phyloP scores from a whole-genome alignment of 2,113 vertebrate genomes.

The Podocnemis expansa region DNA sequence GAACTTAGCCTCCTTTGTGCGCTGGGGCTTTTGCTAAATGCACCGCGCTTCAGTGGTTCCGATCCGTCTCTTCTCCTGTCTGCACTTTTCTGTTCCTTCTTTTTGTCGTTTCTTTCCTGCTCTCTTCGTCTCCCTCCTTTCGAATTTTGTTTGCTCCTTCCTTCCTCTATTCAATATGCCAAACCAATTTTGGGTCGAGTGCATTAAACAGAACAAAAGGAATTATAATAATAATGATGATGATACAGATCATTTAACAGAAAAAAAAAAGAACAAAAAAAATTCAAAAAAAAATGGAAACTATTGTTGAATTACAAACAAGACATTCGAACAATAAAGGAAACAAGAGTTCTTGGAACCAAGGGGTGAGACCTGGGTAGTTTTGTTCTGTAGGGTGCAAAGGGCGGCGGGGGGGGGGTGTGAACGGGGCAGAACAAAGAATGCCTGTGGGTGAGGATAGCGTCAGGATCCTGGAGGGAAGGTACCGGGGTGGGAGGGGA shows the following conservation, averaged over 20 bases:
- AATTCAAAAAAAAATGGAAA: not conserved
- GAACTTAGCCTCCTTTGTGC: not conserved
- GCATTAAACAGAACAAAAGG: not conserved
- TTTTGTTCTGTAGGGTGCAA: not conserved
- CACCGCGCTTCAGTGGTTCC: too few relatives aligned
- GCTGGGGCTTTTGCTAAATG: not conserved
- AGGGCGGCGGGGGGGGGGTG: not conserved
- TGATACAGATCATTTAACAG: not conserved
- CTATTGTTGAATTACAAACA: not conserved
- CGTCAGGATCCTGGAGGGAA: not conserved
- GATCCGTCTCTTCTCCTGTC: not conserved
- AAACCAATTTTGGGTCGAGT: not conserved
- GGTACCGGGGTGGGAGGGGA: too few relatives aligned
- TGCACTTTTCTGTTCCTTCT: not conserved
- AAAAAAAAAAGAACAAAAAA: not conserved
- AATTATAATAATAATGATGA: not conserved
- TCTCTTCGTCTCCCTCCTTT: not conserved
- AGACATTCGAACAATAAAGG: not conserved
- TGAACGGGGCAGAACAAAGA: not conserved
- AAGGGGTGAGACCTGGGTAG: not conserved
- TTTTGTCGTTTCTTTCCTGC: not conserved
- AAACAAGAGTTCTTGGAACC: not conserved
- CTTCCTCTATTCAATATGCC: not conserved
- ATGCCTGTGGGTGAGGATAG: not conserved
- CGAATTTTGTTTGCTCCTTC: not conserved